Conservation (phyloP, 2,888 invertebrate genomes). For the Caenorhabditis sp. region DNA sequence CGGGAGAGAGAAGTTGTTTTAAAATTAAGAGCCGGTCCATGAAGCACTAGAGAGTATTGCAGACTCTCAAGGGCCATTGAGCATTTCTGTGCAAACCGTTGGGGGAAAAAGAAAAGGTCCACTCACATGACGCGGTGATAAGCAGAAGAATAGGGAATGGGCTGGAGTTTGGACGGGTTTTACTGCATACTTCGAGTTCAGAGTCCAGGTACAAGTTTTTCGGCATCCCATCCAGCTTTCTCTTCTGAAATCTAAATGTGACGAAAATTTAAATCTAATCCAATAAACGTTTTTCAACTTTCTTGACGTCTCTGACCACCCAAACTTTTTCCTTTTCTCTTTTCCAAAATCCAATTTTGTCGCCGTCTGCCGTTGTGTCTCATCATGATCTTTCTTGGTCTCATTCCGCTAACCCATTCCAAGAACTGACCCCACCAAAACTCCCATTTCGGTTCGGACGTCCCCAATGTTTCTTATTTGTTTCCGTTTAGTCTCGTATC, state of each 20-base stretch:
- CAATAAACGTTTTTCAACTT: background rate
- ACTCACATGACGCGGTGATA: conserved; percentile 49
- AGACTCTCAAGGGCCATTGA: conserved; percentile 61
- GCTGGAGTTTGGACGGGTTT: conserved; percentile 46
- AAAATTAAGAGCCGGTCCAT: conserved; percentile 40
- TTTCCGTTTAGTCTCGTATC: conserved; percentile 21
- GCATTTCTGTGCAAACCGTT: conserved; percentile 37
- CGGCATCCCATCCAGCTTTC: background rate
- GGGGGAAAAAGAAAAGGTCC: conserved; percentile 3
- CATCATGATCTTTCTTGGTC: conserved; percentile 43
- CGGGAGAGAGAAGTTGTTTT: background rate
- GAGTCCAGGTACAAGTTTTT: background rate
- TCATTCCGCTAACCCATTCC: conserved; percentile 27
- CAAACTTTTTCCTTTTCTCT: conserved; percentile 23
- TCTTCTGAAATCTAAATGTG: background rate
- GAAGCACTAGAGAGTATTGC: conserved; percentile 44
- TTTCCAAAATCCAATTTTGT: conserved; percentile 37
- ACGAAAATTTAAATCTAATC: background rate
- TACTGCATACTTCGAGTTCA: background rate
- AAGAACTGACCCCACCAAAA: conserved; percentile 1
- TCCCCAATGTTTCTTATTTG: conserved; percentile 37
- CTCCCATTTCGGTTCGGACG: background rate
- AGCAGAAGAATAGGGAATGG: conserved; percentile 31
- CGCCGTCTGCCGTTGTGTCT: background rate
- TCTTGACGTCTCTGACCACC: conserved; percentile 6